phyloP scores from a whole-genome alignment of 64 coral and sea anemone genomes.

The Anthopleura sola region DNA sequence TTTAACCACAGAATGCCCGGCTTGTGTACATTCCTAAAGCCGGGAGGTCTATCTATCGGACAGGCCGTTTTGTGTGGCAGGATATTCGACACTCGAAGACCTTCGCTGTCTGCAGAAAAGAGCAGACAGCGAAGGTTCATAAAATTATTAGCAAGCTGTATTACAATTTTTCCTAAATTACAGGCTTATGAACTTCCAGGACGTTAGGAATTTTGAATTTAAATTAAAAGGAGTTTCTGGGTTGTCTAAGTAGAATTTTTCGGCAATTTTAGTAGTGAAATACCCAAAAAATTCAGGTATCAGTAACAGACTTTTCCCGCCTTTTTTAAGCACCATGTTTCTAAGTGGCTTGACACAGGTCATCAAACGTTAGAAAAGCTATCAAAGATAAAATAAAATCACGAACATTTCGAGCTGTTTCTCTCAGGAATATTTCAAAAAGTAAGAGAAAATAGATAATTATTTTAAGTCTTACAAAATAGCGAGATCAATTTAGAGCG shows the following conservation, averaged over 20 bases:
- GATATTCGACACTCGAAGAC: neutral
- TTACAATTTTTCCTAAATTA: neutral
- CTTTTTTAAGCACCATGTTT: slow-evolving; percentile 9
- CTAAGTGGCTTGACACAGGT: neutral
- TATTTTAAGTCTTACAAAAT: neutral
- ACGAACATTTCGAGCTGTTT: neutral
- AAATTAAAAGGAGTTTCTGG: no score
- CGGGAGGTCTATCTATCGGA: neutral
- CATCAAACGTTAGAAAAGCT: neutral
- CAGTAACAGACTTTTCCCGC: neutral
- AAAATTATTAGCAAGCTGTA: neutral
- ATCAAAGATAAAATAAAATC: slow-evolving; percentile 3
- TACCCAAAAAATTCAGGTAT: neutral
- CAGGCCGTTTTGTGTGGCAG: neutral
- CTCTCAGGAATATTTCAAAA: neutral
- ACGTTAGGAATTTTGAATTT: neutral
- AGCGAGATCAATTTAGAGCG: neutral
- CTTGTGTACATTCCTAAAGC: neutral
- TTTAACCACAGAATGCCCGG: neutral
- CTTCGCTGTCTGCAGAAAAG: neutral
- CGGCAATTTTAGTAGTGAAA: no score
- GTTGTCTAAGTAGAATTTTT: neutral
- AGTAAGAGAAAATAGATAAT: neutral
- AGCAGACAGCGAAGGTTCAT: neutral
- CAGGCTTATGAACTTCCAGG: neutral